Evolutionary conservation across 1,140 invertebrate species (phyloP).

Genomic region (Diabrotica virgifera): DNA sequence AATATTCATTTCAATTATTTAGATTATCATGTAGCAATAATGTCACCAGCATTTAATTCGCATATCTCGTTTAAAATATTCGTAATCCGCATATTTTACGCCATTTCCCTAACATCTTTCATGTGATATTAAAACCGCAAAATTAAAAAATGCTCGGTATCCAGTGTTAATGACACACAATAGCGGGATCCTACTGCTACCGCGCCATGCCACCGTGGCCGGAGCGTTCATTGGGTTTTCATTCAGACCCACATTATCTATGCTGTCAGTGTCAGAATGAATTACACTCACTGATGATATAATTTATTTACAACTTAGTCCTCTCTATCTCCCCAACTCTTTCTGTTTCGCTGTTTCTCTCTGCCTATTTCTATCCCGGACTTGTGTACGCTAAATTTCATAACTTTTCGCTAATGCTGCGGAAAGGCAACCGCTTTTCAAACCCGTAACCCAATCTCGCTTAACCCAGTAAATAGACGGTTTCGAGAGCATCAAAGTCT

Average conservation of each 20-base stretch:
- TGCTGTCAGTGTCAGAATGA: conserved; percentile 32
- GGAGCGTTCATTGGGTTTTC: conserved; percentile 12
- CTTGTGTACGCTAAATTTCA: conserved; percentile 21
- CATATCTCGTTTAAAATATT: too few relatives aligned
- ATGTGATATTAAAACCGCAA: neutral
- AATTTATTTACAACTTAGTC: conserved; percentile 35
- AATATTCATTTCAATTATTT: too few relatives aligned
- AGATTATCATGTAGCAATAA: too few relatives aligned
- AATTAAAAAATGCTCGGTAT: conserved; percentile 10
- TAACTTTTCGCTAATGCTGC: conserved; percentile 27
- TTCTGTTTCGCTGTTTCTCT: neutral
- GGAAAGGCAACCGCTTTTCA: conserved; percentile 21
- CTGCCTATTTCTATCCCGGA: neutral
- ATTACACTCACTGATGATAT: conserved; percentile 31
- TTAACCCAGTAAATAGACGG: too few relatives aligned
- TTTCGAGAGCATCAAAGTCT: too few relatives aligned
- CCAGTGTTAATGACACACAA: conserved; percentile 12
- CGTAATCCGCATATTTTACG: too few relatives aligned
- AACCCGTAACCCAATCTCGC: conserved; percentile 25
- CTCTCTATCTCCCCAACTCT: conserved; percentile 10
- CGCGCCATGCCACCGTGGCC: neutral
- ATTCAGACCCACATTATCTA: conserved; percentile 22
- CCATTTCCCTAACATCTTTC: too few relatives aligned
- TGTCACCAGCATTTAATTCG: too few relatives aligned
- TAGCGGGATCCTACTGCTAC: neutral